Evolutionary conservation across 2,888 invertebrate genomes (phyloP).

Genomic region (Plagiodera versicolora): DNA sequence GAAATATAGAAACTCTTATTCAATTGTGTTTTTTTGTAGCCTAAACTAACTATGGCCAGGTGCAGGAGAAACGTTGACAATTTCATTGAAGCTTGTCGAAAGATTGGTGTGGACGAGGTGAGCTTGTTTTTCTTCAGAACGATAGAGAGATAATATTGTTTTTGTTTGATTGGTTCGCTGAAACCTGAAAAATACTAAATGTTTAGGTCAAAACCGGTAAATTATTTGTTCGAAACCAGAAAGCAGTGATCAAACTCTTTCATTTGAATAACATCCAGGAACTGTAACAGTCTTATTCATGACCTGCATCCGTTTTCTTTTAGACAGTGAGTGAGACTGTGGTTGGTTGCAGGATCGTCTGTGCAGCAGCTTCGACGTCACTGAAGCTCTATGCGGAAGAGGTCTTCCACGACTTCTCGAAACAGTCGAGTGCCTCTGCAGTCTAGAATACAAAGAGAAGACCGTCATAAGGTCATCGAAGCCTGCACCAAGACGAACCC

Average conservation of each 20-base stretch:
- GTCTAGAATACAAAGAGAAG: conserved; percentile 36
- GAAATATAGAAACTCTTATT: not conserved
- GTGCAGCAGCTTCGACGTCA: conserved; percentile 61
- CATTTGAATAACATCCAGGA: not conserved
- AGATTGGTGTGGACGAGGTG: conserved; percentile 94
- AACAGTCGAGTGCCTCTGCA: conserved; percentile 50
- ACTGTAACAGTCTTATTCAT: no score
- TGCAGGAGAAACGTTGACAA: conserved; percentile 94
- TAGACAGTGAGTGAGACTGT: conserved; percentile 54
- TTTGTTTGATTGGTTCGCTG: no score
- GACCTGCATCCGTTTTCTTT: conserved; percentile 8
- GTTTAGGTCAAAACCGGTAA: no score
- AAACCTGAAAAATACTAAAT: no score
- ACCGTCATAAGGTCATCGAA: conserved; percentile 34
- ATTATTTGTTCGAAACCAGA: no score
- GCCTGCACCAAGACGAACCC: conserved; percentile 27
- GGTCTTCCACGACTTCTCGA: conserved; percentile 52
- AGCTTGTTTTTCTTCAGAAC: conserved; percentile 48
- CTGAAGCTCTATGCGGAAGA: conserved; percentile 53
- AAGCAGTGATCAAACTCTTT: not conserved
- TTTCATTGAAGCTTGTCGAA: conserved; percentile 91
- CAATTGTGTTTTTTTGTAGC: conserved; percentile 64
- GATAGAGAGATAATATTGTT: no score
- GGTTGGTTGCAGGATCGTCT: conserved; percentile 62
- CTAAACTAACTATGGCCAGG: conserved; percentile 92